These are phyloP conservation scores for Phrynocephalus vlangalii DNA, from an alignment of 2,797 vertebrate genomes.

Conservation along the genomic window DNA sequence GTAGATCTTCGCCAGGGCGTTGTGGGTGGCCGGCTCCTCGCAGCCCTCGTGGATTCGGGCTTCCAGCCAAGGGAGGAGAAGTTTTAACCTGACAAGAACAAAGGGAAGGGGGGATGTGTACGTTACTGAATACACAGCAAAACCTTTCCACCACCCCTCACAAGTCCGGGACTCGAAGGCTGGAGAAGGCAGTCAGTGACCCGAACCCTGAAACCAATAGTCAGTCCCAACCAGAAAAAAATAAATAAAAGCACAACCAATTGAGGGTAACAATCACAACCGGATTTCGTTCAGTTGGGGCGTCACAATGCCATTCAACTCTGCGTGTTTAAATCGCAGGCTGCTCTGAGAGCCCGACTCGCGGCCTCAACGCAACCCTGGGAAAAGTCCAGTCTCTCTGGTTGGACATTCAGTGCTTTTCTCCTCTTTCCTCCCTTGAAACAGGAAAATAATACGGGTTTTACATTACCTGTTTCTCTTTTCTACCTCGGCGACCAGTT, in stretches of 20 bases:
- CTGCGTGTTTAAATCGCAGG: too few species aligned
- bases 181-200: background rate
- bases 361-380: background rate
- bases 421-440: too few species aligned
- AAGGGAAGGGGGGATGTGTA: background rate
- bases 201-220: too few species aligned
- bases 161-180: background rate
- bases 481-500: conserved; percentile 97
- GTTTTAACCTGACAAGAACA: conserved; percentile 85
- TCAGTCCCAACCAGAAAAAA: too few species aligned
- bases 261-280: too few species aligned
- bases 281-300: too few species aligned
- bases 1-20: conserved; percentile 98
- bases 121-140: background rate
- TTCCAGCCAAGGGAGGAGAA: conserved; percentile 96
- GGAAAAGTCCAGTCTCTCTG: background rate
- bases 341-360: background rate
- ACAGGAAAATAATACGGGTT: too few species aligned
- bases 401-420: background rate
- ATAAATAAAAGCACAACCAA: too few species aligned
- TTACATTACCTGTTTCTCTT: conserved; percentile 92
- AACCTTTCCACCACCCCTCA: background rate
- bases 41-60: conserved; percentile 97
- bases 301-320: too few species aligned
- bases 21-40: conserved; percentile 97